Percentiles rank a stretch among this genome's conserved stretches.
Conservation (phyloP, 2,888 invertebrate species). For the Gerris lacustris region DNA sequence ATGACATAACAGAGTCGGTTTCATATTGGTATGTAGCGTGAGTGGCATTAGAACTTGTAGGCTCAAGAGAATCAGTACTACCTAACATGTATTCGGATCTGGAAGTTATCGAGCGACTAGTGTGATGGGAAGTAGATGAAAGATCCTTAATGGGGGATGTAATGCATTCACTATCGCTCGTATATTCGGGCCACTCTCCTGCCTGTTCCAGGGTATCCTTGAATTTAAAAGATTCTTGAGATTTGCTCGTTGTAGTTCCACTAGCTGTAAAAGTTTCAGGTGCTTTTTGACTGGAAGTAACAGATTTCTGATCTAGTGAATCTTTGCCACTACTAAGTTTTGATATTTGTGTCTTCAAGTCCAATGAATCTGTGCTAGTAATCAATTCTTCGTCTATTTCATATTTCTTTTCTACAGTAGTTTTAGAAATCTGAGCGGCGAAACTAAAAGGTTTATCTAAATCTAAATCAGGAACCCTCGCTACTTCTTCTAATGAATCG, state of each 20-base stretch:
- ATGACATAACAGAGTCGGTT: constrained; percentile 73
- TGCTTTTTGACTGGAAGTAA: constrained; percentile 32
- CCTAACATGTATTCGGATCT: constrained; percentile 42
- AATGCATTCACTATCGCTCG: constrained; percentile 38
- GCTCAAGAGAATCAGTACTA: constrained; percentile 61
- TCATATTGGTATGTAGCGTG: constrained; percentile 74
- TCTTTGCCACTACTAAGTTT: constrained; percentile 40
- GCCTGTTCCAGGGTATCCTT: too few relatives aligned
- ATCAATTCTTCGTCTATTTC: constrained; percentile 43
- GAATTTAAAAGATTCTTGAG: neutral
- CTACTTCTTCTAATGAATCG: constrained; percentile 43
- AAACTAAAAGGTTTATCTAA: constrained; percentile 39
- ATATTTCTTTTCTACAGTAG: constrained; percentile 24
- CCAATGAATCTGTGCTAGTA: constrained; percentile 52
- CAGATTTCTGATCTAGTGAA: constrained; percentile 36
- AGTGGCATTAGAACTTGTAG: constrained; percentile 66
- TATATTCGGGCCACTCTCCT: constrained; percentile 15
- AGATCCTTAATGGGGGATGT: constrained; percentile 40
- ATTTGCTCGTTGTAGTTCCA: neutral
- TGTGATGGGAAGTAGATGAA: constrained; percentile 33
- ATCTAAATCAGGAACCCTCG: constrained; percentile 44
- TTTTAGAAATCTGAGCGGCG: constrained; percentile 27
- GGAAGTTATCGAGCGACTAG: constrained; percentile 31
- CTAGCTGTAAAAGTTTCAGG: constrained; percentile 28
- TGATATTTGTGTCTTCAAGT: constrained; percentile 39